Evolutionary conservation across 2,888 invertebrate species (phyloP), one percentile per base, ranked within the genome.

Genomic region (Agonum fuliginosum): DNA sequence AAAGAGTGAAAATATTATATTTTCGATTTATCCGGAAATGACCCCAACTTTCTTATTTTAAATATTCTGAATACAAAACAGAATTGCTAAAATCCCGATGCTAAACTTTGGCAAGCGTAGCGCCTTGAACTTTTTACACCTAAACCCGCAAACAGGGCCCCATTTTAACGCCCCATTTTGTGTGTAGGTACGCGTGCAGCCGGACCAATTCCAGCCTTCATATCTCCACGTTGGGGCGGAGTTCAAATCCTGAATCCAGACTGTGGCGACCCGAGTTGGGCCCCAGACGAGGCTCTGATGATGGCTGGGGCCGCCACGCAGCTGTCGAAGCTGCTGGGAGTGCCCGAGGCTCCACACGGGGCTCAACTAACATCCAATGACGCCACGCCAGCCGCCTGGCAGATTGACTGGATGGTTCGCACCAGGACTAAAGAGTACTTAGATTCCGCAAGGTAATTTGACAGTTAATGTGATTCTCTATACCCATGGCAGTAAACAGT

Each of bases 211-310:
- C 85, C 93, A 85, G 93, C 94, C 1, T 95, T 95, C 85, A 89
- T 94, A 82, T 95, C 95, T 0, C 93, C 95, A 0, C 91, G 95
- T 78, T 98, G 98, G 98, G 98, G 98, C 46, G 97, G 96, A 0
- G 92, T 98, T 78, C 90, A 93, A 67, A 90, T 98, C 41, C 89
- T 91, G 78, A 95, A 93, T 86, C 93, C 95, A 4, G 88, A 91
- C 12, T 77, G 77, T 58, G 5, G 20, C 2, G 20, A 34, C 0
- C 2, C 12, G 1, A 41, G 17, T 0, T 77, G 51, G 43, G 3
- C 41, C 1, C 70, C 94, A 0, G 88, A 92, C 78, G 88, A 91
- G 78, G 87, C 90, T 19, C 87, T 88, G 22, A 89, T 96, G 24
- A 93, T 96, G 91, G 92, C 93, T 72, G 91, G 93, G 1, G 94